Evolutionary conservation across 2,797 vertebrate species (phyloP).

Genomic region (Sylvilagus floridanus): DNA sequence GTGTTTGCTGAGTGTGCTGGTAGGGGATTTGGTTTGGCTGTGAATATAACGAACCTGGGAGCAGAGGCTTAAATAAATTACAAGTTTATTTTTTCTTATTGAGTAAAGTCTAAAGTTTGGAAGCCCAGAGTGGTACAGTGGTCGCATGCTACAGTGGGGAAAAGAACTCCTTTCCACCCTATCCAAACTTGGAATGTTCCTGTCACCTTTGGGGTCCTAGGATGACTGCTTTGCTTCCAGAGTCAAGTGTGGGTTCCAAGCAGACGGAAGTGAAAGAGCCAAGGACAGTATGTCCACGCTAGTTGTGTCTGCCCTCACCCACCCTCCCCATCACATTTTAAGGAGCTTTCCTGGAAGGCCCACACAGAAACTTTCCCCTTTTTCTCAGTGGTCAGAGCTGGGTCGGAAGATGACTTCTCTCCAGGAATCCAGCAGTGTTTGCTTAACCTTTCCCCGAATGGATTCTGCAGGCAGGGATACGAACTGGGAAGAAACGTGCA

Average conservation of each 20-base stretch:
- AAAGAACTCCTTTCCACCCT: background rate
- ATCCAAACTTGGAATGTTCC: background rate
- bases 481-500: background rate
- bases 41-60: background rate
- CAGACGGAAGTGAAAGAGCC: background rate
- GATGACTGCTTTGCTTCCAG: background rate
- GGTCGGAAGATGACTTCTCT: background rate
- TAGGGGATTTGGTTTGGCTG: background rate
- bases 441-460: background rate
- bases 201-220: background rate
- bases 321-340: background rate
- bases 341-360: background rate
- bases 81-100: background rate
- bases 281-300: background rate
- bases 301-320: accelerated
- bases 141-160: background rate
- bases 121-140: background rate
- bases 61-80: background rate
- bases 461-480: background rate
- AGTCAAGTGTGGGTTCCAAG: background rate
- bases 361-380: background rate
- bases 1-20: background rate
- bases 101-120: background rate
- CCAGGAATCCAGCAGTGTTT: background rate
- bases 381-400: background rate